Percentiles rank a stretch among this genome's conserved stretches.
Evolutionary conservation across 2,888 invertebrate species (phyloP).

Genomic region (Coelopa pilipes): DNA sequence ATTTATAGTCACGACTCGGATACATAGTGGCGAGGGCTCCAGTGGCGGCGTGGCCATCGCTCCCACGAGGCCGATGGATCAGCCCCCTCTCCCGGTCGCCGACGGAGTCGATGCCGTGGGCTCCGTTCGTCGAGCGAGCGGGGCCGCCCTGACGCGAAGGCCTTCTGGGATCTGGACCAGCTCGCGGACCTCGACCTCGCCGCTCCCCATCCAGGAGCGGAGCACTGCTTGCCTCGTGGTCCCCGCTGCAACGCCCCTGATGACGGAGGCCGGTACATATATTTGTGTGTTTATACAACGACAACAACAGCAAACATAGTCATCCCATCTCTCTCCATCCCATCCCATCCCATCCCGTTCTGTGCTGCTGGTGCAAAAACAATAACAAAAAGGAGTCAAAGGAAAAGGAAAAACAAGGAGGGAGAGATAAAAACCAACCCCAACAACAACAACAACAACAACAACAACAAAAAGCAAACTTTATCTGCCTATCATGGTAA

Average conservation of each 20-base stretch:
- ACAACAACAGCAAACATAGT: background rate
- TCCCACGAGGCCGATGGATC: too few relatives aligned
- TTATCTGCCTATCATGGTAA: slow-evolving; percentile 43
- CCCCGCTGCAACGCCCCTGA: too few relatives aligned
- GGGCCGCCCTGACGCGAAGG: too few relatives aligned
- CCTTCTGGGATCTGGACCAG: too few relatives aligned
- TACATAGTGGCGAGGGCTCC: slow-evolving; percentile 16
- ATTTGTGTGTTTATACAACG: slow-evolving; percentile 29
- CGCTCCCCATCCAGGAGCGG: too few relatives aligned
- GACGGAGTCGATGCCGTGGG: too few relatives aligned
- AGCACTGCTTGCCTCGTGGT: too few relatives aligned
- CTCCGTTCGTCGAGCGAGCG: too few relatives aligned
- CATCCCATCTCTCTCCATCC: background rate
- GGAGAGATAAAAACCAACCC: background rate
- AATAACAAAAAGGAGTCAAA: slow-evolving; percentile 8
- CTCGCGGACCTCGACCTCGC: too few relatives aligned
- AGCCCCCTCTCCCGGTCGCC: too few relatives aligned
- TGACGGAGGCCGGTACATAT: background rate
- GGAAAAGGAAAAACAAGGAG: background rate
- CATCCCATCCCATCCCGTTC: too few relatives aligned
- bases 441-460: slow-evolving; percentile 18
- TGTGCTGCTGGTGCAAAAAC: background rate
- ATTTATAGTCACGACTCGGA: slow-evolving; percentile 35
- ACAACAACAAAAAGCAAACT: slow-evolving; percentile 27
- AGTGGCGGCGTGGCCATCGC: slow-evolving; percentile 17